Conservation (phyloP, 1,140 invertebrate genomes). For the Eufriesea mexicana region DNA sequence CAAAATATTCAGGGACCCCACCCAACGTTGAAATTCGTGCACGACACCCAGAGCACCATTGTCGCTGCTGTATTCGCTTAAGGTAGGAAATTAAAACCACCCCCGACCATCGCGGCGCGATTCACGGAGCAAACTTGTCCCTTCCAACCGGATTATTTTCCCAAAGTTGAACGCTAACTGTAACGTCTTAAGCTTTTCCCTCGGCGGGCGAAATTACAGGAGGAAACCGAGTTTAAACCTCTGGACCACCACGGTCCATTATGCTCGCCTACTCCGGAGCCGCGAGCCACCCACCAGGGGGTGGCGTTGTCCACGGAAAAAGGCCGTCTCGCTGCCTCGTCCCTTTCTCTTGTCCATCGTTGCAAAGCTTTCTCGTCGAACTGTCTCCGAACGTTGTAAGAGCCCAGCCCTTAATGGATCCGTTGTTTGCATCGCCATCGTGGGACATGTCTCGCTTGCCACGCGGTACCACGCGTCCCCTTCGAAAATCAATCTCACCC, state of each 20-base stretch:
- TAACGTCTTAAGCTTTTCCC: neutral
- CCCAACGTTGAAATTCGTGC: too few relatives aligned
- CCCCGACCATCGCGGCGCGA: too few relatives aligned
- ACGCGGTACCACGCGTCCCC: slow-evolving; percentile 23
- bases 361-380: slow-evolving; percentile 51
- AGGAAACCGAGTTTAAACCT: slow-evolving; percentile 1
- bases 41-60: too few relatives aligned
- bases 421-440: slow-evolving; percentile 67
- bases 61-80: too few relatives aligned
- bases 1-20: too few relatives aligned
- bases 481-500: slow-evolving; percentile 62
- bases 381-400: slow-evolving; percentile 59
- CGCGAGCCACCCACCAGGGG: neutral
- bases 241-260: slow-evolving; percentile 18
- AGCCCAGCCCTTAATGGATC: slow-evolving; percentile 65
- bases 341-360: slow-evolving; percentile 31
- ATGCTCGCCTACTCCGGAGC: slow-evolving; percentile 16
- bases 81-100: too few relatives aligned
- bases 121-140: neutral
- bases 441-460: slow-evolving; percentile 27
- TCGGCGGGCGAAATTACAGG: slow-evolving; percentile 1
- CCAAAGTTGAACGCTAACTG: neutral
- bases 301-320: slow-evolving; percentile 37
- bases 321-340: slow-evolving; percentile 13
- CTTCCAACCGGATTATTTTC: neutral